These are phyloP conservation scores for Drosophila sp. DNA, from an alignment of 1,140 invertebrate species.

Conservation along the genomic window DNA sequence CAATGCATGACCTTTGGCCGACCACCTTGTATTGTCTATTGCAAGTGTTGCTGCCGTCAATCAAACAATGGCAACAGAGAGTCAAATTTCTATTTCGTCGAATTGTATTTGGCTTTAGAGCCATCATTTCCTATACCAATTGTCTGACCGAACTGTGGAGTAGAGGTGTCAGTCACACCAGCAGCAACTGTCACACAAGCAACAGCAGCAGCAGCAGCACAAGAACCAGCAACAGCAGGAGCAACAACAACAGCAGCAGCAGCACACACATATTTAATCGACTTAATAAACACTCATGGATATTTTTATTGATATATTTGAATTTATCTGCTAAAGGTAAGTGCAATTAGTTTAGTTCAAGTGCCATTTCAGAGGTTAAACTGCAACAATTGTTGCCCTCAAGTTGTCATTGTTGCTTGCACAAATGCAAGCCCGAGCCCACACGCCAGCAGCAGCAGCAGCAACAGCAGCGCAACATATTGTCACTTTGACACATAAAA, in stretches of 20 bases:
- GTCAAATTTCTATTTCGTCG: conserved; percentile 36
- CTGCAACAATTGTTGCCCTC: conserved; percentile 6
- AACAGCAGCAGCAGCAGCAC: conserved; percentile 24
- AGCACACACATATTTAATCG: conserved; percentile 66
- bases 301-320: conserved; percentile 83
- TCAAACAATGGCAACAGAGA: conserved; percentile 44
- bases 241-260: conserved; percentile 44
- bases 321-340: conserved; percentile 83
- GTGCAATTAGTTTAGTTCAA: conserved; percentile 52
- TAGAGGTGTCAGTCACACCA: conserved; percentile 19
- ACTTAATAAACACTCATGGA: conserved; percentile 83
- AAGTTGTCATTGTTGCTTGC: conserved; percentile 20
- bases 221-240: conserved; percentile 20
- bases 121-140: conserved; percentile 61
- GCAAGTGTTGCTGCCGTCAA: conserved; percentile 54
- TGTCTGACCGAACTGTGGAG: conserved; percentile 40
- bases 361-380: conserved; percentile 25
- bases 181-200: conserved; percentile 6
- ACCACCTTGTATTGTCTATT: conserved; percentile 38
- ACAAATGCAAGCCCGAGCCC: conserved; percentile 32
- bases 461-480: conserved; percentile 63
- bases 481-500: conserved; percentile 80
- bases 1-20: conserved; percentile 43
- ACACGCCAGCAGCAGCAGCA: conserved; percentile 32
- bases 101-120: conserved; percentile 45